Base-by-base conservation (phyloP, 2,888 invertebrate genomes). In the Pandemis heparana region DNA sequence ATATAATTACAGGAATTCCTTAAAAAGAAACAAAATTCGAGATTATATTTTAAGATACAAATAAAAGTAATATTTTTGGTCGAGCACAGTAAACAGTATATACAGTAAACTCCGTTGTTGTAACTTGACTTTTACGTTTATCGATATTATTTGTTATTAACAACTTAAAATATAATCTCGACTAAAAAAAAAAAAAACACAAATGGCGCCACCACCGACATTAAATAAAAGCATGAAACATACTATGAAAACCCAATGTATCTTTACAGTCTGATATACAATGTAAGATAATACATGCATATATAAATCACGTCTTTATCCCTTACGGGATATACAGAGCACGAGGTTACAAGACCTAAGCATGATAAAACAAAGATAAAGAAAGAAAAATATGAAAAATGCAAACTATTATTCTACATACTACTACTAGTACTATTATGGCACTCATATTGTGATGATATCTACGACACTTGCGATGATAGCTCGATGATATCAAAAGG, bases 241-340 rank as follows among this genome's bases (percentile, higher is more conserved):
- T 60, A 38, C 18, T 39, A 60, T 39, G 32, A 60, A 32, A 39
- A 60, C 39, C 60, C 38, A 60, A 39, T 38, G 46, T n/a, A 48
- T 48, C 0, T 5, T 46, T 46, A 46, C 46, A 12, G 16, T 51
- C 3, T 53, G 16, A 9, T 7, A 48, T 46, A 48, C 46, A 32
- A 32, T 32, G 2, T 32, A 32, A 32, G 23, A 32, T 32, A 32
- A 32, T 32, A 32, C 23, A 32, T 32, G 23, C 23, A 32, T 1
- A 32, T 2, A 23, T 23, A 23, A 23, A 23, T 23, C 23, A 23
- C 2, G 2, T 23, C 23, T 23, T 23, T 23, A 23, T 23, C 23
- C 23, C 23, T 23, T 23, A 23, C 23, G 23, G 23, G 23, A 32
- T 32, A 32, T 2, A 32, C 23, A 32, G 23, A 32, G 23, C 23